Base-by-base conservation (phyloP, 2,113 vertebrate species). In the Pluvianellus socialis region DNA sequence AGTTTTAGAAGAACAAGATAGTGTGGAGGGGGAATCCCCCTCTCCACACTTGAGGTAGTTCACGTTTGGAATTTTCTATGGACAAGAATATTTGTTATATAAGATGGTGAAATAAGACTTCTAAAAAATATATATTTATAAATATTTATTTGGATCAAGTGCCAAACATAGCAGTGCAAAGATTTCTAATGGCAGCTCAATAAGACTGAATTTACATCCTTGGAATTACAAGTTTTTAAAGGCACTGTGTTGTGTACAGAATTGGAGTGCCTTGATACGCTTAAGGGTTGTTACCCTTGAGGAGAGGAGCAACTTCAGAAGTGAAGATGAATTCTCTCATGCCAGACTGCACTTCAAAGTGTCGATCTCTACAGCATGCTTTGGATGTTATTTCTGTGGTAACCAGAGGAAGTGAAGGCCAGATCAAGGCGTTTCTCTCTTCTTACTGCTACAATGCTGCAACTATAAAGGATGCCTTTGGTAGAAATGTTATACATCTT, bases 321-420 rank as follows among this genome's bases (percentile, higher is more conserved):
- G 71, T 80, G 98, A 99, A 98, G 96, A 99, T 99, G 99, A 99
- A 94, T 98, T 97, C 98, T 95, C 81, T 97, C 71, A 42, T 90
- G 61, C 98, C 98, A 17, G 99, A 99, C 96, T 99, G 99, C 95
- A 99, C 99, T 40, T 95, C 97, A 7, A 99, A 99, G 96, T 99
- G 99, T 98, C 98, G 98, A 92, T 99, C 99, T 30, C 96, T 98
- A 71, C 98, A 98, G 97, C 99, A 99, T 86, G 99, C 99, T 32
- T 97, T 98, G 70, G 98, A 99, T 96, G 94, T 99, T 84, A 98
- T 99, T 82, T 99, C 99, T 32, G 99, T 99, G 10, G 92, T 99
- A 77, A 99, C 99, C 7, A 97, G 98, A 23, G 99, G 99, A 85
- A 99, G 98, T 11, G 99, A 99, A 96, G 98, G 98, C 50, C 98